A percentile compares a stretch with the other conserved stretches of the same genome.
These are phyloP conservation scores for Euclidia mi DNA, from an alignment of 2,888 invertebrate species.

Conservation along the genomic window DNA sequence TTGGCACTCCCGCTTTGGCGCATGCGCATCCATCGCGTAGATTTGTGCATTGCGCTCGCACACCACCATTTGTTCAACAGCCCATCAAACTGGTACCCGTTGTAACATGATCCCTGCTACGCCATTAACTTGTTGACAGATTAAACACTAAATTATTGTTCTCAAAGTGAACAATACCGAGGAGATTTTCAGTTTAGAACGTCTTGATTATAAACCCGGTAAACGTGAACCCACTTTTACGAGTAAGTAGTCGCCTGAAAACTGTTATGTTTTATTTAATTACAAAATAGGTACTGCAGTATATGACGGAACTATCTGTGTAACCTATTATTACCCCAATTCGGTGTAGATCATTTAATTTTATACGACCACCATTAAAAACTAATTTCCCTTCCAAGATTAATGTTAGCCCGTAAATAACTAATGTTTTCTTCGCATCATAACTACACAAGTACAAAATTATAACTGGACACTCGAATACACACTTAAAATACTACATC, in stretches of 20 bases:
- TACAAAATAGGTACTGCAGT: background rate
- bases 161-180: constrained; percentile 72
- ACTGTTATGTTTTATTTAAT: background rate
- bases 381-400: constrained; percentile 40
- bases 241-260: background rate
- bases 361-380: constrained; percentile 34
- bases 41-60: constrained; percentile 82
- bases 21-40: constrained; percentile 86
- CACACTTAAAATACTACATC: too few species aligned
- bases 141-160: constrained; percentile 83
- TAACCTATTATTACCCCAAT: constrained; percentile 34
- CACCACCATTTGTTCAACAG: constrained; percentile 74
- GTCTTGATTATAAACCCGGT: background rate
- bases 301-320: constrained; percentile 21
- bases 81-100: constrained; percentile 81
- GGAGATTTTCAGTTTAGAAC: constrained; percentile 44
- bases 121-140: constrained; percentile 86
- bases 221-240: background rate
- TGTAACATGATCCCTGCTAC: constrained; percentile 83
- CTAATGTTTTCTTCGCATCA: background rate
- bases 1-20: constrained; percentile 88
- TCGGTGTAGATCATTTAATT: constrained; percentile 25
- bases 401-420: constrained; percentile 7
- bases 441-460: background rate
- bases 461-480: background rate